Evolutionary conservation across 2,113 vertebrate species (phyloP).

Genomic region (Gallinago undulata): DNA sequence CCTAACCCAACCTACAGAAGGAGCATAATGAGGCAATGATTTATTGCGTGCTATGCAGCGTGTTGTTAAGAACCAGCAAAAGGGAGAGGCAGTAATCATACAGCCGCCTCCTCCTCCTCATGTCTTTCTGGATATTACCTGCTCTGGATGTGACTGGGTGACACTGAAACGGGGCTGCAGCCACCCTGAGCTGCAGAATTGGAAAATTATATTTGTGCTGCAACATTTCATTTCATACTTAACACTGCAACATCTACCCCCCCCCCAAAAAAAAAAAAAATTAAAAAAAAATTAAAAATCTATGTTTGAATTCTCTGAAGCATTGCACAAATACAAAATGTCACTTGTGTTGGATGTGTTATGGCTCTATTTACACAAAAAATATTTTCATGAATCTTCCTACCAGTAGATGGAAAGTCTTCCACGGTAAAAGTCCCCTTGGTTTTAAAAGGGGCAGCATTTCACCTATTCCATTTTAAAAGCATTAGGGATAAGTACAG

Average conservation of each 20-base stretch:
- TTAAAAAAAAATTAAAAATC: not conserved
- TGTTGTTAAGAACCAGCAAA: not conserved
- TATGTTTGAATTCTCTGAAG: not conserved
- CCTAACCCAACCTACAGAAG: constrained; percentile 56
- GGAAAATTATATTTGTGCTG: not conserved
- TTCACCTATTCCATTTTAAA: not conserved
- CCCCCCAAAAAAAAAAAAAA: not conserved
- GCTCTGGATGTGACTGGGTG: not conserved
- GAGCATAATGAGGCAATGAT: constrained; percentile 60
- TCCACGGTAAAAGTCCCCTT: not conserved
- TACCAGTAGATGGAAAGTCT: not conserved
- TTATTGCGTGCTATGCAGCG: not conserved
- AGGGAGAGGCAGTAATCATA: constrained; percentile 22
- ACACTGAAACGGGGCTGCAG: not conserved
- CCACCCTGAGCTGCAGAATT: not conserved
- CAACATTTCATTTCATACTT: fast-evolving
- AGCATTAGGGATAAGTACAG: not conserved
- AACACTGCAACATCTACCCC: not conserved
- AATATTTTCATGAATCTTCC: not conserved
- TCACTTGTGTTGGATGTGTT: fast-evolving
- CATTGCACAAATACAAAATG: not conserved
- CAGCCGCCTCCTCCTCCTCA: not conserved
- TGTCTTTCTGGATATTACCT: constrained; percentile 8
- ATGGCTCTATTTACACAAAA: not conserved
- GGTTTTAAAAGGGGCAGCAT: not conserved